Conservation (phyloP, 2,888 invertebrate species). For the Orthosia gracilis region DNA sequence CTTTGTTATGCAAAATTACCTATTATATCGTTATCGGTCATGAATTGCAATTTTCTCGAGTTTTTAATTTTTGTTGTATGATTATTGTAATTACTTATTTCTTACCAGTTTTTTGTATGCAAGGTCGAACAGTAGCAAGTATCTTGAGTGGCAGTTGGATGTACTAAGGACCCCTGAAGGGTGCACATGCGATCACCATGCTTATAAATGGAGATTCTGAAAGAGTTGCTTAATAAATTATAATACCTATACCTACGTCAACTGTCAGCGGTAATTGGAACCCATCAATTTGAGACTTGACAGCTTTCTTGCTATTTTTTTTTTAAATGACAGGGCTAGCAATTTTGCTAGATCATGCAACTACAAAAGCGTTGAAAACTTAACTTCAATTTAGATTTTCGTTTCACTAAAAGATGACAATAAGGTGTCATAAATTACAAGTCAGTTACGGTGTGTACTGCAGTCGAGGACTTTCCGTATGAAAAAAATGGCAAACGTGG, state of each 20-base stretch:
- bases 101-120: neutral
- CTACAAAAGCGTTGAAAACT: neutral
- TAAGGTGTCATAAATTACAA: conserved; percentile 38
- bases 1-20: conserved; percentile 59
- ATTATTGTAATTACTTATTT: conserved; percentile 35
- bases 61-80: conserved; percentile 27
- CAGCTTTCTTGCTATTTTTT: neutral
- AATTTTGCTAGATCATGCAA: conserved; percentile 16
- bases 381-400: too few species aligned
- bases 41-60: conserved; percentile 56
- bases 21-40: conserved; percentile 60
- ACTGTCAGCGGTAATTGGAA: neutral
- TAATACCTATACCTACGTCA: neutral
- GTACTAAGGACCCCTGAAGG: neutral
- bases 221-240: too few species aligned
- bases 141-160: neutral
- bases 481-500: neutral
- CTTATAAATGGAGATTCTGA: neutral
- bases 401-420: conserved; percentile 3
- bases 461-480: neutral
- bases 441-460: neutral
- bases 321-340: neutral
- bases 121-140: neutral
- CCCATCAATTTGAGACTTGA: neutral
- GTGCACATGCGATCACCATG: neutral